Evolutionary conservation across 2,797 vertebrate genomes (phyloP).

Genomic region (Esox lucius): DNA sequence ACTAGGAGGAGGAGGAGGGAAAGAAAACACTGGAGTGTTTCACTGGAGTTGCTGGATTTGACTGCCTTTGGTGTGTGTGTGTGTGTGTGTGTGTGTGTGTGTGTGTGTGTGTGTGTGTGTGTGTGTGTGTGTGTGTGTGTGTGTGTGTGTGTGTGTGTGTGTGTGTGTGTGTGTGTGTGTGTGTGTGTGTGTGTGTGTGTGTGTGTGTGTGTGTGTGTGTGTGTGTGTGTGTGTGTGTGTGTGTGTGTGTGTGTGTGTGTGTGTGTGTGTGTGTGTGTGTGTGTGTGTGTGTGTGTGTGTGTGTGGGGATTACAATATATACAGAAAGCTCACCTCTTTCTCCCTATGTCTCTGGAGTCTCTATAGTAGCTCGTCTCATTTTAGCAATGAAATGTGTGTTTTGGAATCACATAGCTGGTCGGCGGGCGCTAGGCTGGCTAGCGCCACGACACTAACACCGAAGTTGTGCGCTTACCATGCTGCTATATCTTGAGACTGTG

Average conservation of each 20-base stretch:
- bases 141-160: too few relatives aligned
- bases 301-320: too few relatives aligned
- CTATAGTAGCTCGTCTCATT: conserved; percentile 26
- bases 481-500: neutral
- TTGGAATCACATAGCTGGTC: conserved; percentile 24
- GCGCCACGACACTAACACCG: neutral
- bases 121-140: too few relatives aligned
- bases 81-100: too few relatives aligned
- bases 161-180: too few relatives aligned
- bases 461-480: conserved; percentile 18
- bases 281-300: neutral
- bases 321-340: neutral
- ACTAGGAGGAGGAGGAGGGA: neutral
- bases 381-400: conserved; percentile 24
- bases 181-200: too few relatives aligned
- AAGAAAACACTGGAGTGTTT: neutral
- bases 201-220: too few relatives aligned
- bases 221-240: too few relatives aligned
- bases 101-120: too few relatives aligned
- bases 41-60: neutral
- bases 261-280: too few relatives aligned
- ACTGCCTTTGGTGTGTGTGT: neutral
- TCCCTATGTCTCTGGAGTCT: neutral
- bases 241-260: too few relatives aligned
- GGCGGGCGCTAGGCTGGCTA: neutral